Evolutionary conservation across 2,113 vertebrate genomes (phyloP).

Genomic region (Atrichornis clamosus): DNA sequence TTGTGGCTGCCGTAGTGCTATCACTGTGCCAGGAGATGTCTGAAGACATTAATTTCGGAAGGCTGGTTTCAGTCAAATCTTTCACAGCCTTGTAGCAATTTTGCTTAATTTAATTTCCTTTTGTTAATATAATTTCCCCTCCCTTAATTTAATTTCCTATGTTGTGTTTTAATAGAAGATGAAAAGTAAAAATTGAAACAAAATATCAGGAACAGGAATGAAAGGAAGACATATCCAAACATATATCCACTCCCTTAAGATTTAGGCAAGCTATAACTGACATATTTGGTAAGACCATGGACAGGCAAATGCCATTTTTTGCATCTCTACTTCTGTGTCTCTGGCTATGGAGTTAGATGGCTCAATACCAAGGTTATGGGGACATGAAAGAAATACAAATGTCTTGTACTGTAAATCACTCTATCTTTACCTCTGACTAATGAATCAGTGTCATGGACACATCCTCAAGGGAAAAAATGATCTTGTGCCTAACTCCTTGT

Average conservation of each 20-base stretch:
- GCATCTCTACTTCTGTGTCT: not conserved
- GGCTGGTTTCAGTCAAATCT: constrained; percentile 58
- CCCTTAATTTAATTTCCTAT: constrained; percentile 57
- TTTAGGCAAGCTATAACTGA: not conserved
- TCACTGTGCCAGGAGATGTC: not conserved
- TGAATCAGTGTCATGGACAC: not conserved
- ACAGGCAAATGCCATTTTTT: not conserved
- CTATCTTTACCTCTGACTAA: not conserved
- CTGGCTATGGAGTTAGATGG: not conserved
- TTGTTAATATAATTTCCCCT: constrained; percentile 47
- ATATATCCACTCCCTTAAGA: not conserved
- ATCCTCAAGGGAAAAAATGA: not conserved
- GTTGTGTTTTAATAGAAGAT: constrained; percentile 55
- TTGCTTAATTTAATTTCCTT: constrained; percentile 66
- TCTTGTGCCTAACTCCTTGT: not conserved
- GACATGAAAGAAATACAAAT: not conserved
- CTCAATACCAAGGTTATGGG: not conserved
- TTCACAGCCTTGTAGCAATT: constrained; percentile 51
- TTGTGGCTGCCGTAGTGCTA: not conserved
- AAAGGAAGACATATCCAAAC: not conserved
- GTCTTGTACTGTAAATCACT: not conserved
- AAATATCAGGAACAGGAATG: not conserved
- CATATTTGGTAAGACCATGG: not conserved
- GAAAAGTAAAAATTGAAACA: constrained; percentile 49
- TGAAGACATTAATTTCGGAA: constrained; percentile 30